Base-by-base conservation (phyloP, 2,113 vertebrate genomes). In the Rhea americana region DNA sequence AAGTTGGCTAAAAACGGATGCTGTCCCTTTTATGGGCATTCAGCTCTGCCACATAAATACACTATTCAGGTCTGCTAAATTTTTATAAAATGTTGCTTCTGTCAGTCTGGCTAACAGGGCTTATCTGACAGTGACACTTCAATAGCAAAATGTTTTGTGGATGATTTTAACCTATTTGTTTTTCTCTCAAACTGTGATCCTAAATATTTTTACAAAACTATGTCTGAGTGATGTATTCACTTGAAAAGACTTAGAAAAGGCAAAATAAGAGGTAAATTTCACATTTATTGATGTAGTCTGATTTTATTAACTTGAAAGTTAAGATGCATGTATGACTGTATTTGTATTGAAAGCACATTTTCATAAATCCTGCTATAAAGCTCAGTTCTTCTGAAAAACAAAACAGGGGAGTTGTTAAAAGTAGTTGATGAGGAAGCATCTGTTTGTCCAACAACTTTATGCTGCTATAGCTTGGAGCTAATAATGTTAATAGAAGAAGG, bases 401-500 rank as follows among this genome's bases (percentile, higher is more conserved):
- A 43, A 93, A 88, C 91, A 92, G 90, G 85, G 45, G 76, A 95
- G 80, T 79, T 96, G 75, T 97, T 98, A 95, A 93, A 96, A 86
- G 89, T 95, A 79, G 84, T 89, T 95, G 96, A 95, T n/a, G 73
- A 95, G 77, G 85, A 95, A 92, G 91, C 93, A 96, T 95, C 87
- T 91, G 83, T 97, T 96, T 97, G 95, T 96, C 96, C 96, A 95
- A 56, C 88, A 79, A 79, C 84, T 97, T 94, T 48, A 75, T 76
- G 85, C 94, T 87, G 62, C 91, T 91, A 81, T 96, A 83, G 92
- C 92, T 93, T 93, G 86, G 61, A 97, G 92, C 92, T 96, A 96
- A 96, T 96, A 95, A 82, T 80, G 85, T 95, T 97, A 97, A 96
- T 89, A 95, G 89, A 94, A 95, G 89, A 94, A 96, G 93, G 91